Conservation (phyloP, 2,113 vertebrate genomes). For the Rhinogobius similis region DNA sequence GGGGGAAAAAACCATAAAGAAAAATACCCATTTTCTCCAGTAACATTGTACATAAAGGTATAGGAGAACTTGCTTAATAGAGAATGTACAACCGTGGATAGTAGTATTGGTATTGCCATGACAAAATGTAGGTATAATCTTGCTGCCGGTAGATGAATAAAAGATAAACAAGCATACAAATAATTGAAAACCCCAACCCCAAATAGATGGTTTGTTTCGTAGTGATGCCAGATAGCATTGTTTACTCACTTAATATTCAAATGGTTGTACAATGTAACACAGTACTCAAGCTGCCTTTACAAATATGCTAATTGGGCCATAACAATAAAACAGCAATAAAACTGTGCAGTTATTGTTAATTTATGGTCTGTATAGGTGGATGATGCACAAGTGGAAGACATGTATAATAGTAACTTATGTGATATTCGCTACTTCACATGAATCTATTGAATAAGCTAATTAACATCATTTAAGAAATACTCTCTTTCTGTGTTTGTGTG, state of each 20-base stretch:
- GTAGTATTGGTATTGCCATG: background rate
- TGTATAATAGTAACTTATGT: too few species aligned
- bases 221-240: background rate
- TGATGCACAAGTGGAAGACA: background rate
- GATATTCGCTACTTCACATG: too few species aligned
- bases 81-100: background rate
- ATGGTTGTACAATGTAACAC: background rate
- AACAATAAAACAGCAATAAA: conserved; percentile 2
- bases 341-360: background rate
- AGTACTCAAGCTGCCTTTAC: background rate
- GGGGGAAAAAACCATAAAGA: conserved; percentile 29
- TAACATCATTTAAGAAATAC: background rate
- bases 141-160: background rate
- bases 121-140: background rate
- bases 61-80: conserved; percentile 14
- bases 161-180: background rate
- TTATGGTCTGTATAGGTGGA: background rate
- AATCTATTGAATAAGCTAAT: background rate
- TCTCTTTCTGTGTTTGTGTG: background rate
- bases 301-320: background rate
- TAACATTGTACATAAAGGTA: background rate
- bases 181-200: background rate
- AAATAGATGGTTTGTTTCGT: background rate
- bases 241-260: background rate
- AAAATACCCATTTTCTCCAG: conserved; percentile 31